phyloP scores from a whole-genome alignment of 1,140 invertebrate species.

The Halotydeus destructor region DNA sequence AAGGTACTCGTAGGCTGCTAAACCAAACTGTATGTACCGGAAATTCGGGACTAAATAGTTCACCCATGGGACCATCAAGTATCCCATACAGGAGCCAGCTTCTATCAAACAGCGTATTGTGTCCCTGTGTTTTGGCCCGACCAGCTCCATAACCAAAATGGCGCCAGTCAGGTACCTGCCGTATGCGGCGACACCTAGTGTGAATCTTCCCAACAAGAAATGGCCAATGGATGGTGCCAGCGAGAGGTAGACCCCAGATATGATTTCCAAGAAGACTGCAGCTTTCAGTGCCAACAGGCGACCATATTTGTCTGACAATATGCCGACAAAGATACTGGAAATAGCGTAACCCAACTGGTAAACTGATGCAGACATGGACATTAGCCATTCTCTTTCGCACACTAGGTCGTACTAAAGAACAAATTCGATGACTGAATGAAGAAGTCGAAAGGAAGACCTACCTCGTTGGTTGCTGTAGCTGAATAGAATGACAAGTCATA shows the following conservation, averaged over 20 bases:
- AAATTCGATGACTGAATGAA: not conserved
- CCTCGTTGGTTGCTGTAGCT: not conserved
- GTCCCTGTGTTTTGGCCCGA: not conserved
- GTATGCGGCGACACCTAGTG: conserved; percentile 5
- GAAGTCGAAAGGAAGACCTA: not conserved
- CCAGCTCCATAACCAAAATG: conserved; percentile 1
- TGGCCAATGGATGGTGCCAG: conserved; percentile 4
- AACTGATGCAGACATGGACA: not conserved
- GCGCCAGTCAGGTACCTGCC: conserved; percentile 1
- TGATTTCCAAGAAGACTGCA: conserved; percentile 6
- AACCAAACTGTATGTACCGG: not conserved
- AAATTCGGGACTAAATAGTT: not conserved
- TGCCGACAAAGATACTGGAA: conserved; percentile 53
- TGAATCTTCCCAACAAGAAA: conserved; percentile 3
- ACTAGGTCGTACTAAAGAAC: conserved; percentile 4
- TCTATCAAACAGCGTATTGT: not conserved
- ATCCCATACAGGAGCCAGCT: not conserved
- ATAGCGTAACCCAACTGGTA: conserved; percentile 53
- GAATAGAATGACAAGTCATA: not conserved
- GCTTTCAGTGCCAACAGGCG: conserved; percentile 12
- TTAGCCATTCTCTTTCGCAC: not conserved
- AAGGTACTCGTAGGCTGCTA: not conserved
- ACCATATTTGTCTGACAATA: conserved; percentile 48
- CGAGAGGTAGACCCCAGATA: not conserved
- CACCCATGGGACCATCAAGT: not conserved